phyloP scores from a whole-genome alignment of 1,140 invertebrate species.

The Agrilus planipennis region DNA sequence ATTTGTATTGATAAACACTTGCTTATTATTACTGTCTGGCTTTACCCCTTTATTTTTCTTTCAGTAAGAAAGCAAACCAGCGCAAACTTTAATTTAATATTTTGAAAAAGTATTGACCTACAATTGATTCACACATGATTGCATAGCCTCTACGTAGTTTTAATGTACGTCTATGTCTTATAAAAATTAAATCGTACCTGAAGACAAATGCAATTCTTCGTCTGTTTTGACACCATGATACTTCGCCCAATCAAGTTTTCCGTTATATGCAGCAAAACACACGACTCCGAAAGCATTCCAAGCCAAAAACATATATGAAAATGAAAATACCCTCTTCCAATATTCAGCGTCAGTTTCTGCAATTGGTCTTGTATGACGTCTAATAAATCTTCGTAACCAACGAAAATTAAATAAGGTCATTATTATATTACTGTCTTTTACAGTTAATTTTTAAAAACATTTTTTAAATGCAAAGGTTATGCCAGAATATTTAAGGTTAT shows the following conservation, averaged over 20 bases:
- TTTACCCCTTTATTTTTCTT: too few relatives aligned
- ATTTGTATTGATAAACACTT: too few relatives aligned
- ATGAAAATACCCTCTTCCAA: constrained; percentile 46
- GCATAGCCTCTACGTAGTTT: too few relatives aligned
- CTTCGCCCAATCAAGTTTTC: constrained; percentile 49
- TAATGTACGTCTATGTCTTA: too few relatives aligned
- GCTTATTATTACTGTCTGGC: too few relatives aligned
- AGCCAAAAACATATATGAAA: constrained; percentile 44
- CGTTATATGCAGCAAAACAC: constrained; percentile 41
- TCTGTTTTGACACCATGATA: constrained; percentile 48
- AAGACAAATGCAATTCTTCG: constrained; percentile 39
- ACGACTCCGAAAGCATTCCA: constrained; percentile 54
- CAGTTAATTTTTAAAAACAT: neutral
- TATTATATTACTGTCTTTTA: constrained; percentile 1
- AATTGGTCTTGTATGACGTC: constrained; percentile 47
- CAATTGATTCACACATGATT: too few relatives aligned
- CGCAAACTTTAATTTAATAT: too few relatives aligned
- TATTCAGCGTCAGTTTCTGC: constrained; percentile 38
- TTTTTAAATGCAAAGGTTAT: neutral
- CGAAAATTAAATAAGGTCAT: constrained; percentile 23
- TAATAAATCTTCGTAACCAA: constrained; percentile 41
- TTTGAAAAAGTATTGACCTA: too few relatives aligned
- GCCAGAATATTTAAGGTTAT: too few relatives aligned
- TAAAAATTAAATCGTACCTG: too few relatives aligned
- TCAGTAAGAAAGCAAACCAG: too few relatives aligned